Evolutionary conservation across 2,888 invertebrate species (phyloP).

Genomic region (Leistus spinibarbis): DNA sequence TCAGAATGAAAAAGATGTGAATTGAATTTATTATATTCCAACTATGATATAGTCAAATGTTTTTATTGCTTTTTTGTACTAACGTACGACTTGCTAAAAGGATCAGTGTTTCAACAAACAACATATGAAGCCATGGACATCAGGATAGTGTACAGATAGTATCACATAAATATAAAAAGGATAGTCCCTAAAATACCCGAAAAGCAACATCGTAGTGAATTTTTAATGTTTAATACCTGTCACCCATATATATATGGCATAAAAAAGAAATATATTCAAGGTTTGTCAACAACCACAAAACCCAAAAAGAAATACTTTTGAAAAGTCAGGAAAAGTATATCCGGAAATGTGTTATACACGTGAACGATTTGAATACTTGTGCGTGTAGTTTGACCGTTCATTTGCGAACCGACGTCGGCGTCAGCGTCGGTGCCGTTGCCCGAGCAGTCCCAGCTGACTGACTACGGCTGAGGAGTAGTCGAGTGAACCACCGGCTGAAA

Average conservation of each 20-base stretch:
- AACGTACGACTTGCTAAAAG: too few relatives aligned
- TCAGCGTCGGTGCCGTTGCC: neutral
- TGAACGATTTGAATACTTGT: neutral
- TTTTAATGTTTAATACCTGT: conserved; percentile 33
- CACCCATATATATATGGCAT: conserved; percentile 8
- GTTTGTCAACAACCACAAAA: conserved; percentile 16
- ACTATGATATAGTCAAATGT: too few relatives aligned
- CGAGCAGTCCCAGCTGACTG: neutral
- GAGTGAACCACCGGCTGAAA: neutral
- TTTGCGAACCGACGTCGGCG: neutral
- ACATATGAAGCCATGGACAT: neutral
- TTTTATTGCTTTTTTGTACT: too few relatives aligned
- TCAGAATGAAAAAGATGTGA: too few relatives aligned
- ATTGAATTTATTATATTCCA: too few relatives aligned
- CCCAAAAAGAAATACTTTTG: neutral
- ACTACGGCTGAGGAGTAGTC: neutral
- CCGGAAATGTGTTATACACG: neutral
- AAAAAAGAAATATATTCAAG: conserved; percentile 37
- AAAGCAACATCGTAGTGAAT: conserved; percentile 2
- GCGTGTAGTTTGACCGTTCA: neutral
- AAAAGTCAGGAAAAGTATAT: neutral
- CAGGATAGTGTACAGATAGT: neutral
- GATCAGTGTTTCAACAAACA: too few relatives aligned
- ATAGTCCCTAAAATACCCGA: neutral
- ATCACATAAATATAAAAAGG: neutral